phyloP scores from a whole-genome alignment of 2,113 vertebrate genomes.

The Hemiscyllium ocellatum region DNA sequence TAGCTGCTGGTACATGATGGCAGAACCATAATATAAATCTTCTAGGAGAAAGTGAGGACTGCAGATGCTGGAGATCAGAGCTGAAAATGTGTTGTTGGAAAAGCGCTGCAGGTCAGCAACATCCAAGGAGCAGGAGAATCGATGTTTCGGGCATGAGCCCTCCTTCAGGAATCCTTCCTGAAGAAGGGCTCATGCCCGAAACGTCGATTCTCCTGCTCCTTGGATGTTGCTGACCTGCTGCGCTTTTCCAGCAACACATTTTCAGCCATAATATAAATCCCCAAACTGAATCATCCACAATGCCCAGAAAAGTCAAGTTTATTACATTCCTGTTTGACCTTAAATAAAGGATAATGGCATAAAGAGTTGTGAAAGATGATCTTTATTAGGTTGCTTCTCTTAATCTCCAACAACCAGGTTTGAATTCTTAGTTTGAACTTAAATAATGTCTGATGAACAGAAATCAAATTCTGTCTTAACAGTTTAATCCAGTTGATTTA shows the following conservation, averaged over 20 bases:
- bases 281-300: not conserved
- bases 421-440: not conserved
- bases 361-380: not conserved
- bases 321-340: not conserved
- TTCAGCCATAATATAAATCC: no score
- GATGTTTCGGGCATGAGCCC: no score
- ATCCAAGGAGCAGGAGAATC: no score
- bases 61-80: no score
- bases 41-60: no score
- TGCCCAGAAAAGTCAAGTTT: not conserved
- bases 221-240: no score
- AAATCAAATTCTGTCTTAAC: not conserved
- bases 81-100: no score
- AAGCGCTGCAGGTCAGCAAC: no score
- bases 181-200: no score
- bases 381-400: not conserved
- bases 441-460: not conserved
- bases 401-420: not conserved
- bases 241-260: no score
- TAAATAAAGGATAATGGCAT: not conserved
- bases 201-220: no score
- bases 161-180: no score
- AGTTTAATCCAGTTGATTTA: slow-evolving; percentile 3
- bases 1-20: not conserved
- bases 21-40: not conserved